Evolutionary conservation across 2,888 invertebrate species (phyloP), one percentile per base, ranked within the genome.

Genomic region (Rhaphigaster nebulosa): DNA sequence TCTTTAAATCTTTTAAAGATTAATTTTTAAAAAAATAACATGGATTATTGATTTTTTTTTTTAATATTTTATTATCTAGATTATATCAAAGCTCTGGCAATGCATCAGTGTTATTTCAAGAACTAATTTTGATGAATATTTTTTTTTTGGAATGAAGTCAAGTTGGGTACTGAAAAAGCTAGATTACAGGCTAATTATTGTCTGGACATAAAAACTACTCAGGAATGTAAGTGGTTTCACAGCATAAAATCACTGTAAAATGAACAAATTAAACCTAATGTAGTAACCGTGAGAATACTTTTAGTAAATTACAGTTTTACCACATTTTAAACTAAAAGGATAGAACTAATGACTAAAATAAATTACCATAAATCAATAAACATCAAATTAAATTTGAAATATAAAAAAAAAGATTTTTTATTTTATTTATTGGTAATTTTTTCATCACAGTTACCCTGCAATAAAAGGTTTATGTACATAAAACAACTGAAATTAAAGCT

Each of bases 21-120:
- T 65, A 65, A 18, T 15, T 12, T 65, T 15, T 18, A 65, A 29
- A 65, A n/a, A 60, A n/a, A n/a, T 18, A 52, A 23, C 29, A 65
- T 65, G 29, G 65, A 65, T 60, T 29, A 29, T 15, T 65, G 65
- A 29, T 65, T 65, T 29, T 29, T 15, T 65, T 20, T 52, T 52
- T 52, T 52, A 65, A 65, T 65, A 23, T 29, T 65, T 1, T 65
- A 29, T 65, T 29, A 23, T 80, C 41, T 38, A 80, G 34, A 76
- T 38, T 38, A 38, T 76, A 76, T 18, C 38, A 38, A 76, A 76
- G 76, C 41, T 80, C 45, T 80, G 80, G 80, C 80, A 80, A 45
- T 80, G 80, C 13, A 80, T 80, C 80, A 80, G 80, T 41, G 80
- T 80, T 80, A 80, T 80, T 80, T 80, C 80, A 80, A 80, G 80